Percentiles rank a stretch among this genome's conserved stretches.
Evolutionary conservation across 2,113 vertebrate species (phyloP).

Genomic region (Paratilapia polleni): DNA sequence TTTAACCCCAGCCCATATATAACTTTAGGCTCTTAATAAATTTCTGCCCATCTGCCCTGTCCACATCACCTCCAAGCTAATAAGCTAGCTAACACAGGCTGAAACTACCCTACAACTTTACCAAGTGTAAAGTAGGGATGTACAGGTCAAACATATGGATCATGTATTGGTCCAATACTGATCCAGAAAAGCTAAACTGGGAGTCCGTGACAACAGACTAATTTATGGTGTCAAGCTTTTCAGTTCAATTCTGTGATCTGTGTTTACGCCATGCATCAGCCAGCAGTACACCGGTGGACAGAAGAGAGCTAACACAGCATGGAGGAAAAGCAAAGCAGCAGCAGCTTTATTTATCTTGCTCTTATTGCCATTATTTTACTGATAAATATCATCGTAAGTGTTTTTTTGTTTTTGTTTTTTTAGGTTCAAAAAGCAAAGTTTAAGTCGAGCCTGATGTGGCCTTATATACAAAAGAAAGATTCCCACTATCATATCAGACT

Average conservation of each 20-base stretch:
- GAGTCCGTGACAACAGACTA: no score
- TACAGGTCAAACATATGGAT: neutral
- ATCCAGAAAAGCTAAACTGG: no score
- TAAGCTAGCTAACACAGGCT: neutral
- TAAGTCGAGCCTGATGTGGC: neutral
- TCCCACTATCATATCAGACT: neutral
- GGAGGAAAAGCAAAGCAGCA: neutral
- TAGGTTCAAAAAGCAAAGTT: neutral
- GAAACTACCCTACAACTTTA: neutral
- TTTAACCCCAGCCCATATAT: neutral
- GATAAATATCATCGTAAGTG: neutral
- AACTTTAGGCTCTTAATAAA: neutral
- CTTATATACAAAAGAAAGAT: neutral
- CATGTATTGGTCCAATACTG: neutral
- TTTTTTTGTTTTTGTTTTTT: neutral
- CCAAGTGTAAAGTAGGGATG: neutral
- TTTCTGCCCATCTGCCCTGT: no score
- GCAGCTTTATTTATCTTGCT: neutral
- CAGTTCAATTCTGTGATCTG: neutral
- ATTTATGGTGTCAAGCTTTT: neutral
- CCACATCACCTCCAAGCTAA: neutral
- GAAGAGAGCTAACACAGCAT: neutral
- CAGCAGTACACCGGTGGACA: neutral
- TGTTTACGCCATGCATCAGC: neutral
- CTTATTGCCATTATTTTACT: neutral